Percentiles rank a stretch among this genome's conserved stretches.
phyloP scores from a whole-genome alignment of 2,888 invertebrate species.

The Drosophila melanosoma region DNA sequence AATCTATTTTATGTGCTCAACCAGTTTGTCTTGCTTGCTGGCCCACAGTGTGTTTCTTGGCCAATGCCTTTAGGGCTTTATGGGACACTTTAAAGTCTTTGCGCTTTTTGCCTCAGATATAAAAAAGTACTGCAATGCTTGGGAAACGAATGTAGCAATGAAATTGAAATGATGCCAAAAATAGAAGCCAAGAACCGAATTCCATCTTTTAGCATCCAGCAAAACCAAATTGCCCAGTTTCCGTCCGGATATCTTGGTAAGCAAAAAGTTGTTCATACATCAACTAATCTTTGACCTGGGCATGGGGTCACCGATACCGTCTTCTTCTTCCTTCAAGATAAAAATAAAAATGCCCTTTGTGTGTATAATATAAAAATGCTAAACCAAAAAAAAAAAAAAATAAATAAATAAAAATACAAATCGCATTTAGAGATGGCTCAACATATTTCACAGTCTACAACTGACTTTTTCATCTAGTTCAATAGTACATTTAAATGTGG shows the following conservation, averaged over 20 bases:
- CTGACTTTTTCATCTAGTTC: background rate
- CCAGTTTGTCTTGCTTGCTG: constrained; percentile 2
- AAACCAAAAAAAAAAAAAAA: background rate
- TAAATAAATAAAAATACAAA: background rate
- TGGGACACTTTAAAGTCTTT: background rate
- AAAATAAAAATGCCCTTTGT: background rate
- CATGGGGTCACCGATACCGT: background rate
- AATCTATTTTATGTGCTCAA: constrained; percentile 61
- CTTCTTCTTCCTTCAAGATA: background rate
- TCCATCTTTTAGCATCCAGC: background rate
- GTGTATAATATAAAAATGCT: background rate
- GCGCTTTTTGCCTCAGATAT: background rate
- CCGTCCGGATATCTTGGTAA: constrained; percentile 1
- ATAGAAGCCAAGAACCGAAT: background rate
- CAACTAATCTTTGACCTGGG: background rate
- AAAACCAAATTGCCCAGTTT: constrained; percentile 1
- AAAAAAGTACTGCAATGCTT: background rate
- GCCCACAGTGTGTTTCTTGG: background rate
- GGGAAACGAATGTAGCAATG: background rate
- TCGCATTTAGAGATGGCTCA: constrained; percentile 1
- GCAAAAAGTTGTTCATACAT: constrained; percentile 4
- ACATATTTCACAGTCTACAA: background rate
- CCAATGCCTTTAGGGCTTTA: background rate
- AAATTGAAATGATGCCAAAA: background rate
- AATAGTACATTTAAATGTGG: background rate